phyloP scores from a whole-genome alignment of 2,888 invertebrate species.

The Ptychoptera contaminata region DNA sequence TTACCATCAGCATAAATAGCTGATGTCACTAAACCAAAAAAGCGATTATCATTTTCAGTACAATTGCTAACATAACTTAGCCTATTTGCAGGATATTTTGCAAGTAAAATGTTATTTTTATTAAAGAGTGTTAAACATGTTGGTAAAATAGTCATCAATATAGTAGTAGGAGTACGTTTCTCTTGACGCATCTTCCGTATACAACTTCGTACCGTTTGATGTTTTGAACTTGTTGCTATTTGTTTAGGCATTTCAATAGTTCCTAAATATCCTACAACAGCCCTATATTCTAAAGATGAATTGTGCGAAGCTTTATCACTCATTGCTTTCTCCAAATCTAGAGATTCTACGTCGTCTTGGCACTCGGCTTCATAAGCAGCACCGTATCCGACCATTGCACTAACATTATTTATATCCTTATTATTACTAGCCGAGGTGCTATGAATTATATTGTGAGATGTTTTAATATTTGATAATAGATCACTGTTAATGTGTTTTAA shows the following conservation, averaged over 20 bases:
- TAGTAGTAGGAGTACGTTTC: slow-evolving; percentile 69
- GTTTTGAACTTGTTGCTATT: slow-evolving; percentile 53
- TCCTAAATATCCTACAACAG: slow-evolving; percentile 85
- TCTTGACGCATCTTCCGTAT: slow-evolving; percentile 80
- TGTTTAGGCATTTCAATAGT: slow-evolving; percentile 91
- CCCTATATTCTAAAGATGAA: slow-evolving; percentile 58
- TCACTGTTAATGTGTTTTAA: background rate
- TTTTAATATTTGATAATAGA: slow-evolving; percentile 4
- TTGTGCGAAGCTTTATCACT: slow-evolving; percentile 22
- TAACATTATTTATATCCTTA: slow-evolving; percentile 30
- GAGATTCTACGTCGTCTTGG: background rate
- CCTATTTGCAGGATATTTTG: slow-evolving; percentile 72
- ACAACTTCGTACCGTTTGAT: slow-evolving; percentile 69
- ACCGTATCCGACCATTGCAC: slow-evolving; percentile 26
- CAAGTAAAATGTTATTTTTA: slow-evolving; percentile 60
- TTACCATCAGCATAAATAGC: slow-evolving; percentile 37
- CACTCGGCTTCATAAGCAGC: background rate
- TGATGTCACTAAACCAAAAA: slow-evolving; percentile 84
- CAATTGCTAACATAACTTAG: slow-evolving; percentile 82
- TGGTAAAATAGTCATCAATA: slow-evolving; percentile 69
- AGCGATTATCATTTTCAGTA: slow-evolving; percentile 78
- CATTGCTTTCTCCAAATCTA: slow-evolving; percentile 12
- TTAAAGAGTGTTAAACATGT: slow-evolving; percentile 67
- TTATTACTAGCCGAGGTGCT: slow-evolving; percentile 19
- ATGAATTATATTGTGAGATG: slow-evolving; percentile 17